These are phyloP conservation scores for Seira ritae DNA, from an alignment of 2,888 invertebrate species.

Conservation along the genomic window DNA sequence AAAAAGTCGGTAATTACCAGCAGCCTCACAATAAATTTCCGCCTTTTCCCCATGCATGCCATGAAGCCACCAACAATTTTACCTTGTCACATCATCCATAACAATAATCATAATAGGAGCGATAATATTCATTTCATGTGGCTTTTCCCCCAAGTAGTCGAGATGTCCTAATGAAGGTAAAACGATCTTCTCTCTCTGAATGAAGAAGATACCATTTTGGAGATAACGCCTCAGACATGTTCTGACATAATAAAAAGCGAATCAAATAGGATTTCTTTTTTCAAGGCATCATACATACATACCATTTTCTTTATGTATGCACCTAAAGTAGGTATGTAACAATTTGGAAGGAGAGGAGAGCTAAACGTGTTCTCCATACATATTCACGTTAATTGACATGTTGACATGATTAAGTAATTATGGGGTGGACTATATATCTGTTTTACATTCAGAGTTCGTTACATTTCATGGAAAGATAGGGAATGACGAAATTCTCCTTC, in stretches of 20 bases:
- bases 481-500: constrained; percentile 10
- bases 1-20: constrained; percentile 49
- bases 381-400: constrained; percentile 56
- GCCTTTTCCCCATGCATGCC: constrained; percentile 35
- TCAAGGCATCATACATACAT: constrained; percentile 16
- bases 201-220: background rate
- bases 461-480: constrained; percentile 21
- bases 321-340: background rate
- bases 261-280: constrained; percentile 29
- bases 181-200: too few relatives aligned
- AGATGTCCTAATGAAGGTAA: too few relatives aligned
- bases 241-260: constrained; percentile 20
- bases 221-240: background rate
- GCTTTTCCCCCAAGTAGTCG: too few relatives aligned
- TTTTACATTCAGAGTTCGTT: background rate
- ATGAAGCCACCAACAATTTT: background rate
- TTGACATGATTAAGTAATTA: constrained; percentile 64
- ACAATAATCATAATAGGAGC: background rate
- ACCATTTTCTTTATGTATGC: too few relatives aligned
- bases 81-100: constrained; percentile 24
- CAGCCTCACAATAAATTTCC: constrained; percentile 46
- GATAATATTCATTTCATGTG: background rate
- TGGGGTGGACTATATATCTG: constrained; percentile 33
- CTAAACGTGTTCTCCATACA: constrained; percentile 50
- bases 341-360: background rate